Base-by-base conservation (phyloP, 2,797 vertebrate genomes). In the Triplophysa yarkandensis region DNA sequence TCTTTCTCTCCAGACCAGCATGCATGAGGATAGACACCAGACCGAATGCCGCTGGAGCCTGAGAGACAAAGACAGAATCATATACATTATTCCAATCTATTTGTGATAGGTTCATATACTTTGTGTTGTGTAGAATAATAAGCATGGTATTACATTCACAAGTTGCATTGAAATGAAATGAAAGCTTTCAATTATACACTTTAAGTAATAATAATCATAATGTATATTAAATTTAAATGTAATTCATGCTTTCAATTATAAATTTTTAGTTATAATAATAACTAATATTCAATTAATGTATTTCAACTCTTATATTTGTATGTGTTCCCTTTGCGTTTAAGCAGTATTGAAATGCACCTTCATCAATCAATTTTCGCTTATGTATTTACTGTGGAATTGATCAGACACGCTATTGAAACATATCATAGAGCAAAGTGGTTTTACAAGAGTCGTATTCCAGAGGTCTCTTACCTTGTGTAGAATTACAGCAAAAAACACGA, bases 401-500 rank as follows among this genome's bases (percentile, higher is more conserved):
- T 30, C 17, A 9, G 21, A 44, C n/a, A 21, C 2, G 9, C 1
- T 46, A n/a, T n/a, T n/a, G 43, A 17, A 46, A 46, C 43, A 46
- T 46, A n/a, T 46, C 43, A 46, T 9, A 23, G 46, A 43, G 6
- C 6, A 44, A 46, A 4, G 32, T 7, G n/a, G n/a, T n/a, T n/a
- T n/a, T n/a, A n/a, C n/a, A n/a, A n/a, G n/a, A n/a, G n/a, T n/a
- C n/a, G n/a, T n/a, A 3, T n/a, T 41, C 14, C 63, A 46, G 21
- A 30, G 16, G 32, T 39, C 8, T 5, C 82, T 86, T 82, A 94
- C 93, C 93, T 94, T 94, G 87, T 94, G 92, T 25, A 94, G 83
- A 79, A 94, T 93, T 27, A 94, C 92, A 32, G 93, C 93, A 21
- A 93, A 87, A 85, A 94, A 93, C 2, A 93, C 90, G 2, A 94